Evolutionary conservation across 2,888 invertebrate species (phyloP), one percentile per base, ranked within the genome.

Genomic region (Leptopilina myrica): DNA sequence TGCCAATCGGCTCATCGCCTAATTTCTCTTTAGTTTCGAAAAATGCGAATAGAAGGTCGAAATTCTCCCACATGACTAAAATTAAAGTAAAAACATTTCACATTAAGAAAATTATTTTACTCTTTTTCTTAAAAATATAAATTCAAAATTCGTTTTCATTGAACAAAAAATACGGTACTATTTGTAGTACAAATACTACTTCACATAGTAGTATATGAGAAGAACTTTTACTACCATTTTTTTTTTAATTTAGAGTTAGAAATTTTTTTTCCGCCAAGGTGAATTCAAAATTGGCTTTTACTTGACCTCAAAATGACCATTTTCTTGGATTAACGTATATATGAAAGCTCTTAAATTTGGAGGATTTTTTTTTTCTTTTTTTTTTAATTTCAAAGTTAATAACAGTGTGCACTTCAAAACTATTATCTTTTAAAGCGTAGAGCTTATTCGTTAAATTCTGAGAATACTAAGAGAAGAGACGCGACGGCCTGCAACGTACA

Each of bases 371-470:
- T 33, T 33, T 7, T 8, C 0, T 20, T 15, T 62, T 62, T 8
- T 20, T 62, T 62, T 15, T 20, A 20, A 7, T 59, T 56, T 9
- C 26, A 73, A 56, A 11, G 0, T n/a, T 33, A 26, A 73, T 4
- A 73, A 73, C 33, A 33, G n/a, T 56, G n/a, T 56, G 56, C 73
- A 73, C 33, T 73, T 73, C 6, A 56, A 73, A 73, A 53, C 56
- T 56, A 56, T 33, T 33, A 53, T 56, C 73, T 73, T 53, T 73
- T 73, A 56, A 56, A 73, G 14, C 33, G 53, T 73, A 5, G 33
- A 73, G n/a, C 56, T 73, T 62, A 62, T 62, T 73, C 56, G 73
- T 73, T 73, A 73, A 56, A 59, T 73, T 73, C 73, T 56, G 56
- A 59, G 56, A 73, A 73, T 40, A 73, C 33, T 9, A 53, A 40